These are phyloP conservation scores for Sebastes paucispinis DNA, from an alignment of 2,797 vertebrate species.

Conservation along the genomic window DNA sequence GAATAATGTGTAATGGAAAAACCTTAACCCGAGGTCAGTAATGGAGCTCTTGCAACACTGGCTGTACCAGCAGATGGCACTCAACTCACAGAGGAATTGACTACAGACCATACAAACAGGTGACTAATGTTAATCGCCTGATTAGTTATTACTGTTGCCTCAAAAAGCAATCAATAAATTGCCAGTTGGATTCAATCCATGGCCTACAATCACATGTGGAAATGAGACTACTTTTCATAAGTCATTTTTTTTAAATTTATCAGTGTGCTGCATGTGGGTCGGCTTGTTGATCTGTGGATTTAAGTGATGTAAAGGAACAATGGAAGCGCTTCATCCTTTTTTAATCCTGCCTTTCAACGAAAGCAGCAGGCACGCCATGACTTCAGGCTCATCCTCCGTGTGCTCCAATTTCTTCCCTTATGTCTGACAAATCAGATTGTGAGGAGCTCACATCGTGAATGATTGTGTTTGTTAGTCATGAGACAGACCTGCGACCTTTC, in stretches of 20 bases:
- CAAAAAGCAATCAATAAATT: background rate
- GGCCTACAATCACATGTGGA: background rate
- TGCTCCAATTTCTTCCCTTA: background rate
- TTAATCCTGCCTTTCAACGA: constrained; percentile 16
- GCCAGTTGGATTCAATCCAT: background rate
- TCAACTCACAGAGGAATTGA: constrained; percentile 27
- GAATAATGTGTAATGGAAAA: background rate
- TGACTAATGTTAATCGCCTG: background rate
- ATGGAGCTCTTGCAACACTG: background rate
- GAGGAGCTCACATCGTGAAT: background rate
- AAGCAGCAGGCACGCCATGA: constrained; percentile 3
- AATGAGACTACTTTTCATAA: background rate
- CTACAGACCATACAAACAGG: background rate
- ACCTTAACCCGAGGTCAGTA: background rate
- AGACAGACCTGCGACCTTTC: background rate
- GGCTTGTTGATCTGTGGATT: background rate
- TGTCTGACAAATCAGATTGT: background rate
- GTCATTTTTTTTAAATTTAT: background rate
- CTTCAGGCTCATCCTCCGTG: background rate
- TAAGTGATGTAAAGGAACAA: background rate
- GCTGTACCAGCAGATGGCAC: constrained; percentile 67
- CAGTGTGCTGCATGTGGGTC: background rate
- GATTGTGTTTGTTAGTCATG: background rate
- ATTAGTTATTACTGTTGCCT: background rate
- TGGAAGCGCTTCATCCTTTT: background rate